These are phyloP conservation scores for Gephyroberyx darwinii DNA, from an alignment of 2,797 vertebrate species.

Conservation along the genomic window DNA sequence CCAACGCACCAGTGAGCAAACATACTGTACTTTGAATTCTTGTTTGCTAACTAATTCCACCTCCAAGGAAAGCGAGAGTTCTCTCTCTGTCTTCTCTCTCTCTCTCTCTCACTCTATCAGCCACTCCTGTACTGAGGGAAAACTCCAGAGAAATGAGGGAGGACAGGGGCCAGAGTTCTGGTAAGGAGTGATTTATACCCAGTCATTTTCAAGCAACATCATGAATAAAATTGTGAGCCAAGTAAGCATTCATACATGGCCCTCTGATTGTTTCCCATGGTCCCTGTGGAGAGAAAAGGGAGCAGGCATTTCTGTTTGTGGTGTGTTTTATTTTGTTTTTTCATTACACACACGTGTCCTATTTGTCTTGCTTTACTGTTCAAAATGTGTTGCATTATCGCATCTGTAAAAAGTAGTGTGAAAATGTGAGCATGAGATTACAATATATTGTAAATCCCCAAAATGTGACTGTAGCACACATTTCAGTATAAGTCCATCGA, in stretches of 20 bases:
- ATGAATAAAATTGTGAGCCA: slow-evolving; percentile 72
- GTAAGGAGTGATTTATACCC: slow-evolving; percentile 71
- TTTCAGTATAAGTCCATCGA: not conserved
- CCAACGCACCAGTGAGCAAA: slow-evolving; percentile 29
- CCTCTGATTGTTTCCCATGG: slow-evolving; percentile 51
- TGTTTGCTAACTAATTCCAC: slow-evolving; percentile 55
- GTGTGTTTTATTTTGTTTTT: not conserved
- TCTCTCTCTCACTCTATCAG: slow-evolving; percentile 14
- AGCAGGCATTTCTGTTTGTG: slow-evolving; percentile 3
- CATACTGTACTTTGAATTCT: slow-evolving; percentile 9
- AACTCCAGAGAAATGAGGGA: slow-evolving; percentile 56
- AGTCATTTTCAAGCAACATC: slow-evolving; percentile 61
- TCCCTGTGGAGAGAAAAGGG: slow-evolving; percentile 37
- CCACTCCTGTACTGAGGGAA: slow-evolving; percentile 34
- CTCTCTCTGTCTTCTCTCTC: slow-evolving; percentile 19
- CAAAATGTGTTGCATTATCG: slow-evolving; percentile 3
- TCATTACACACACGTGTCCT: not conserved
- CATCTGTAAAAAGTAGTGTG: not conserved
- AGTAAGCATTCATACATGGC: slow-evolving; percentile 46
- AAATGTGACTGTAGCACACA: not conserved
- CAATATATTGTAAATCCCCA: not conserved
- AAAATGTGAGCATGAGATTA: not conserved
- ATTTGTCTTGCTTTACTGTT: not conserved
- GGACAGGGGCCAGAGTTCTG: slow-evolving; percentile 43
- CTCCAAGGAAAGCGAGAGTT: slow-evolving; percentile 31